Evolutionary conservation across 2,888 invertebrate genomes (phyloP).

Genomic region (Caenorhabditis afra): DNA sequence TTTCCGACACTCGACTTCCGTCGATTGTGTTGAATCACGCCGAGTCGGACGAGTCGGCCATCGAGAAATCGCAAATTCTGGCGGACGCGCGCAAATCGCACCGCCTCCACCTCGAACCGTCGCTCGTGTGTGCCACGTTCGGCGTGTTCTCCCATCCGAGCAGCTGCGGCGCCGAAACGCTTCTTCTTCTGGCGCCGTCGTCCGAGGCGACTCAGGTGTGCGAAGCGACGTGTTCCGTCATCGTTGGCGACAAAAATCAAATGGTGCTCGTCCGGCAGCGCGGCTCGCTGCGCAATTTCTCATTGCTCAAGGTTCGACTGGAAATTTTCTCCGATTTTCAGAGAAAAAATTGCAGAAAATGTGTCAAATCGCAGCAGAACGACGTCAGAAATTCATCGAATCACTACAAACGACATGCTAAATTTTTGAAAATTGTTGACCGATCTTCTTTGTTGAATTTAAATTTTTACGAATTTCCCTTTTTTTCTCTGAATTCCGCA

Average conservation of each 20-base stretch:
- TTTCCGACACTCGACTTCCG: constrained; percentile 55
- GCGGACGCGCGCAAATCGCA: constrained; percentile 31
- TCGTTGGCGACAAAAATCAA: constrained; percentile 27
- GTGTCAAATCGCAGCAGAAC: constrained; percentile 34
- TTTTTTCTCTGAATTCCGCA: neutral
- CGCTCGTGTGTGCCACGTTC: constrained; percentile 46
- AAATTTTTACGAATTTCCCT: neutral
- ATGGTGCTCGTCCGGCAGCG: constrained; percentile 37
- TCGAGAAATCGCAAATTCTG: constrained; percentile 63
- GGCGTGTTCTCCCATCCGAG: constrained; percentile 23
- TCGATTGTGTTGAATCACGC: constrained; percentile 53
- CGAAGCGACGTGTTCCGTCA: constrained; percentile 33
- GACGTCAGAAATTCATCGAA: constrained; percentile 35
- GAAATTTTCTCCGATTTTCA: no score
- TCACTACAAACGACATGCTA: constrained; percentile 11
- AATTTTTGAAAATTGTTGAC: no score
- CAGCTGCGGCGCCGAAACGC: no score
- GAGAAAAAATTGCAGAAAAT: constrained; percentile 54
- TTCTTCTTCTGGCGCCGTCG: constrained; percentile 37
- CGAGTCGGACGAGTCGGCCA: constrained; percentile 56
- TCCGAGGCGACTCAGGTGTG: constrained; percentile 33
- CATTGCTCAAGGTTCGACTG: constrained; percentile 26
- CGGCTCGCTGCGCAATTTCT: constrained; percentile 15
- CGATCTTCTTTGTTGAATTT: constrained; percentile 11
- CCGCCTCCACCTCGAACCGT: constrained; percentile 22